Evolutionary conservation across 2,113 vertebrate species (phyloP), one percentile per base, ranked within the genome.

Genomic region (Drymodes brunneopygia): DNA sequence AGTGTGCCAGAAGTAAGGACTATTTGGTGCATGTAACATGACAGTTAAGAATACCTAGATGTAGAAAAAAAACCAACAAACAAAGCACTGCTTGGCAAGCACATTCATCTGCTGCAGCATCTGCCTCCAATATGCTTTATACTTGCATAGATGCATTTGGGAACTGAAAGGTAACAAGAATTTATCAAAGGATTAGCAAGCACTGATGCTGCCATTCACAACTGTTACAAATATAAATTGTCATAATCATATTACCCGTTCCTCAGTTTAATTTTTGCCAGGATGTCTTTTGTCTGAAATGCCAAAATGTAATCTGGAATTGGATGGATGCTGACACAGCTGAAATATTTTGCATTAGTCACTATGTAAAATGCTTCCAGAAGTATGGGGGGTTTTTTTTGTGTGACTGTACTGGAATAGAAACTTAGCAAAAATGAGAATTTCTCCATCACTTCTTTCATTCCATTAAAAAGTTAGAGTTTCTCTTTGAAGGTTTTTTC

Each of bases 111-210:
- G 44, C 66, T 75, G 44, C 33, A 81, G 80, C 77, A 72, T 86
- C 81, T 91, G 82, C 81, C 89, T 90, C 47, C 93, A 97, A 89
- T 94, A 91, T 92, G 93, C 82, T 86, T 69, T 77, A 66, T 84
- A 66, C 86, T 86, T 85, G 23, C 58, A 65, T 19, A 54, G 88
- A 91, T 86, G 53, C 7, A 0, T 89, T 91, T 77, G 88, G 92
- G 95, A 95, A 84, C 82, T 66, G 91, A 92, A 92, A 96, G 86
- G 81, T 96, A 97, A 80, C 65, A 82, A 66, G 70, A 95, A 85
- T 94, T 96, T 95, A 89, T 95, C 66, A 89, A 92, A 97, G 94
- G 73, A 96, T 94, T 96, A 94, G 82, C 58, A 80, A 94, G 86
- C 51, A 40, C 54, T 82, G 93, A 69, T 90, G 87, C 58, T 91